phyloP scores from a whole-genome alignment of 2,888 invertebrate genomes.

The Melieria omissa region DNA sequence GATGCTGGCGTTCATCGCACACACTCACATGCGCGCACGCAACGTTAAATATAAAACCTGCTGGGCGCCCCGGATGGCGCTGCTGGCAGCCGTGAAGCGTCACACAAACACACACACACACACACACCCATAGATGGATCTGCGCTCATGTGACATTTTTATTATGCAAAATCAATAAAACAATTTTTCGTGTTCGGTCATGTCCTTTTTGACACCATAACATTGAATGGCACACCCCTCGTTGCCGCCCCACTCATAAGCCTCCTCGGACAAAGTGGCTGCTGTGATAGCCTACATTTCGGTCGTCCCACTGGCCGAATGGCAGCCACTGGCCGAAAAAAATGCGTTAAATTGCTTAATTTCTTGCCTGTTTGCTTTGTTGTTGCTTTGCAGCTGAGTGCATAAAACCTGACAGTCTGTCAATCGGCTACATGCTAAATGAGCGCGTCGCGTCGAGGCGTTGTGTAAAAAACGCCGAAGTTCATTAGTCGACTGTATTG shows the following conservation, averaged over 20 bases:
- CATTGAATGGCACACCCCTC: not conserved
- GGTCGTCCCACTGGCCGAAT: not conserved
- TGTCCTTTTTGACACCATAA: constrained; percentile 61
- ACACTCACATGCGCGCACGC: constrained; percentile 32
- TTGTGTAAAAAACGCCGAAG: not conserved
- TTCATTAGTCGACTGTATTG: constrained; percentile 8
- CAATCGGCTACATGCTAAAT: constrained; percentile 14
- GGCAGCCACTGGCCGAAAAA: not conserved
- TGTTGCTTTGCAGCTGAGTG: not conserved
- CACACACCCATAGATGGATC: not conserved
- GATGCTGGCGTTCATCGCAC: constrained; percentile 30
- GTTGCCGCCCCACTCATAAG: not conserved
- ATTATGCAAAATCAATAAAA: constrained; percentile 63
- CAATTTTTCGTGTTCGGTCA: constrained; percentile 54
- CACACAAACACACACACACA: constrained; percentile 18
- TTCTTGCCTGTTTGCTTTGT: not conserved
- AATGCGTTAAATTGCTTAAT: constrained; percentile 5
- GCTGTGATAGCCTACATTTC: not conserved
- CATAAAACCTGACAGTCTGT: constrained; percentile 33
- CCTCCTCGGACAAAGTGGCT: not conserved
- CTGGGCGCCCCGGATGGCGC: no score
- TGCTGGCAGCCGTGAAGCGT: no score
- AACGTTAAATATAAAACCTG: not conserved
- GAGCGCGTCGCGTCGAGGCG: not conserved
- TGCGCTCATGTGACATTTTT: constrained; percentile 55